Evolutionary conservation across 2,113 vertebrate genomes (phyloP).

Genomic region (Atrichornis clamosus): DNA sequence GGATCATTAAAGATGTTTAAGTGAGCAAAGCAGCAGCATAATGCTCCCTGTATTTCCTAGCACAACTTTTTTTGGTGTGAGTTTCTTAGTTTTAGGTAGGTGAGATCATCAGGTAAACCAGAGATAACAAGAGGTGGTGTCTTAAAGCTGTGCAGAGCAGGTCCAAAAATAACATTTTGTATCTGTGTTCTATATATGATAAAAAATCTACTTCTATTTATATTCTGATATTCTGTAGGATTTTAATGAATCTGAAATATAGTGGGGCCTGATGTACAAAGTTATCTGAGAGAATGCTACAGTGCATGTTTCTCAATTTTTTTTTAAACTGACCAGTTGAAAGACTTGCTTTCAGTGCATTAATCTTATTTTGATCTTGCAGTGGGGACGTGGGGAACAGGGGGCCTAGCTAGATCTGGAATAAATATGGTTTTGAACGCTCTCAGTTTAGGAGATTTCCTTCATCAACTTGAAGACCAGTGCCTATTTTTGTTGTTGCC

Average conservation of each 20-base stretch:
- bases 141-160: background rate
- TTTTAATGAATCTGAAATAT: background rate
- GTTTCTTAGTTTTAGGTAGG: background rate
- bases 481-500: background rate
- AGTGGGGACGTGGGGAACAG: accelerated
- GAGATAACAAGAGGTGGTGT: background rate
- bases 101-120: background rate
- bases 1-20: background rate
- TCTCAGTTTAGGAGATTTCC: background rate
- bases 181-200: background rate
- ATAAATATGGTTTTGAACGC: background rate
- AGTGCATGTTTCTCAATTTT: background rate
- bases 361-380: background rate
- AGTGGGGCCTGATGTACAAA: background rate
- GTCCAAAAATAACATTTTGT: background rate
- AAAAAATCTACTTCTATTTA: background rate
- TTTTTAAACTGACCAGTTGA: background rate
- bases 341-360: background rate
- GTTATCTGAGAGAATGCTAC: background rate
- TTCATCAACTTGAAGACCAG: background rate
- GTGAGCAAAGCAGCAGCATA: background rate
- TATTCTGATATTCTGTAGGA: background rate
- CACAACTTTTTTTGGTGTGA: background rate
- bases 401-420: background rate
- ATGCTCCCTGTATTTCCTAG: background rate